Conservation (phyloP, 2,797 vertebrate genomes). For the Lepus townsendii region DNA sequence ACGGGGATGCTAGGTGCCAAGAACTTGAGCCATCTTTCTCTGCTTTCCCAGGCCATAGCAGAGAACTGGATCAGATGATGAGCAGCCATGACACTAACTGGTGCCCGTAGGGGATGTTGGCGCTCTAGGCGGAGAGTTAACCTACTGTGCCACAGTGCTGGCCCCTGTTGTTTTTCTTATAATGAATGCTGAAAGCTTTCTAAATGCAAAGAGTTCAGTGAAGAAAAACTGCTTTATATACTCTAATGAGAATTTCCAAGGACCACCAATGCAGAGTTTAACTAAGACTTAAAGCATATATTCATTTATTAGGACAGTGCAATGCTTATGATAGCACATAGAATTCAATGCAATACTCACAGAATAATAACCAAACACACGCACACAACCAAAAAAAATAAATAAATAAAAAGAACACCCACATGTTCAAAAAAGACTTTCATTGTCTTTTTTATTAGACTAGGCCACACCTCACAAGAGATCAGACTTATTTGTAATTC, state of each 20-base stretch:
- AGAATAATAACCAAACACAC: too few species aligned
- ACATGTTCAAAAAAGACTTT: slow-evolving; percentile 45
- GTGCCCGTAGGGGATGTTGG: too few species aligned
- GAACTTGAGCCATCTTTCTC: too few species aligned
- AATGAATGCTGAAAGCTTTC: neutral
- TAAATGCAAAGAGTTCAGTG: neutral
- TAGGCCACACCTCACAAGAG: slow-evolving; percentile 57
- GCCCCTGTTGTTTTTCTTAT: neutral
- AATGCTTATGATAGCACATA: neutral
- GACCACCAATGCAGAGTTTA: neutral
- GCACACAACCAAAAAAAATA: too few species aligned
- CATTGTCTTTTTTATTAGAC: slow-evolving; percentile 58
- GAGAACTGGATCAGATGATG: too few species aligned
- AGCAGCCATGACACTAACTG: too few species aligned
- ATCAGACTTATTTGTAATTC: slow-evolving; percentile 67
- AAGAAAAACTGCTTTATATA: neutral
- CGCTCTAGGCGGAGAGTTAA: too few species aligned
- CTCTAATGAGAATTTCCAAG: neutral
- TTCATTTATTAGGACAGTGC: neutral
- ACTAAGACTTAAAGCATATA: slow-evolving; percentile 12
- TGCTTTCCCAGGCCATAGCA: too few species aligned
- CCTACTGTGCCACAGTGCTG: too few species aligned
- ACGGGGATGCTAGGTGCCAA: too few species aligned
- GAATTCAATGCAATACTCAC: neutral
- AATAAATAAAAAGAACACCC: too few species aligned